Evolutionary conservation across 2,797 vertebrate genomes (phyloP).

Genomic region (Molothrus ater): DNA sequence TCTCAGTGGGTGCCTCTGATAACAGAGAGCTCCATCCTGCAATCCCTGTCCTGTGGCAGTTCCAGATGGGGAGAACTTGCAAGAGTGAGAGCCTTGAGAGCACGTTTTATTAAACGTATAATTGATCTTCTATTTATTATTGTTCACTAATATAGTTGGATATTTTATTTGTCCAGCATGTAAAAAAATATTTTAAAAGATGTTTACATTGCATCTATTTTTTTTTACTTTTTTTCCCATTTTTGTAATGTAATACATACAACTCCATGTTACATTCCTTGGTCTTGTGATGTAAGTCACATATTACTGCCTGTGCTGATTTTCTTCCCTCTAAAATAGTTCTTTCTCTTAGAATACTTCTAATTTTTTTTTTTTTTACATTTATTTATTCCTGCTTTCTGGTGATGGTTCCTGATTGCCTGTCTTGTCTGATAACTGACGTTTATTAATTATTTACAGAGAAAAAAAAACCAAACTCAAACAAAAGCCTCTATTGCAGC

Average conservation of each 20-base stretch:
- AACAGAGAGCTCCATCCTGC: neutral
- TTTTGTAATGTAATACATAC: constrained; percentile 61
- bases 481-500: constrained; percentile 98
- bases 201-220: constrained; percentile 1
- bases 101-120: neutral
- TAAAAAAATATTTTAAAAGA: constrained; percentile 16
- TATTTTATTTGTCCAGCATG: constrained; percentile 34
- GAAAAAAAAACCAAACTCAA: constrained; percentile 74
- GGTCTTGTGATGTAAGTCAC: constrained; percentile 69
- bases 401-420: constrained; percentile 99
- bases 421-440: constrained; percentile 96
- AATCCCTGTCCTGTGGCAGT: neutral
- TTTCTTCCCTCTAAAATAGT: constrained; percentile 74
- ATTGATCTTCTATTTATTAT: neutral
- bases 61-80: neutral
- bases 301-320: constrained; percentile 73
- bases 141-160: neutral
- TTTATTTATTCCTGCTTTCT: constrained; percentile 82
- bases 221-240: neutral
- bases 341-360: constrained; percentile 77
- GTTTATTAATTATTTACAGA: constrained; percentile 77
- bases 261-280: constrained; percentile 61
- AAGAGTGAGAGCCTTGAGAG: neutral
- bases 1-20: neutral
- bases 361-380: constrained; percentile 54